phyloP scores from a whole-genome alignment of 2,888 invertebrate genomes.

The Helleia helle region DNA sequence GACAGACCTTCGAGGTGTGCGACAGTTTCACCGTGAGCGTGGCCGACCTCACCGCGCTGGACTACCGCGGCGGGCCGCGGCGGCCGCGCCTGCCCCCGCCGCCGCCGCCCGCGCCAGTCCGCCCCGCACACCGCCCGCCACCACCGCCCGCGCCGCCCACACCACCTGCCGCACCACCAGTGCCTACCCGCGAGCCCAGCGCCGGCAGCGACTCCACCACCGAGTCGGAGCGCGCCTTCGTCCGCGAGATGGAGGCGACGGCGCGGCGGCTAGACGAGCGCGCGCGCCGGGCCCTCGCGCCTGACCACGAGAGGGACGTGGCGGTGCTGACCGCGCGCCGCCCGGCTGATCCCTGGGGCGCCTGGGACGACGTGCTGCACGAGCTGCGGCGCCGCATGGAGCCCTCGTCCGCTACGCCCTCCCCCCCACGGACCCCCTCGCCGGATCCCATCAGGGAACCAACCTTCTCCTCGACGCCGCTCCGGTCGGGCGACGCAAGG shows the following conservation, averaged over 20 bases:
- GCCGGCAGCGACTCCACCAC: slow-evolving; percentile 64
- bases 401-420: slow-evolving; percentile 49
- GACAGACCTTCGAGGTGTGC: slow-evolving; percentile 60
- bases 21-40: slow-evolving; percentile 75
- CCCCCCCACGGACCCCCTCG: slow-evolving; percentile 55
- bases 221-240: slow-evolving; percentile 60
- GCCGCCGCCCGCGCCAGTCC: slow-evolving; percentile 36
- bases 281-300: slow-evolving; percentile 55
- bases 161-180: slow-evolving; percentile 31
- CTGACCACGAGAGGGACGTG: slow-evolving; percentile 70
- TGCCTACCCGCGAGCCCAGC: slow-evolving; percentile 55
- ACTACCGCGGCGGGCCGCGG: slow-evolving; percentile 59
- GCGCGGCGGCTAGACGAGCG: slow-evolving; percentile 57
- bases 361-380: slow-evolving; percentile 65
- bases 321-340: slow-evolving; percentile 72
- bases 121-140: slow-evolving; percentile 30
- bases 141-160: slow-evolving; percentile 47
- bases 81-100: slow-evolving; percentile 54
- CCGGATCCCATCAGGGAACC: slow-evolving; percentile 58
- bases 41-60: slow-evolving; percentile 75
- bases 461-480: slow-evolving; percentile 74
- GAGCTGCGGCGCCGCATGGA: slow-evolving; percentile 58
- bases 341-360: slow-evolving; percentile 63
- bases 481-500: slow-evolving; percentile 61
- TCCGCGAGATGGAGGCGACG: slow-evolving; percentile 61